Conservation (phyloP, 2,888 invertebrate genomes). For the Drosophila antonietae region DNA sequence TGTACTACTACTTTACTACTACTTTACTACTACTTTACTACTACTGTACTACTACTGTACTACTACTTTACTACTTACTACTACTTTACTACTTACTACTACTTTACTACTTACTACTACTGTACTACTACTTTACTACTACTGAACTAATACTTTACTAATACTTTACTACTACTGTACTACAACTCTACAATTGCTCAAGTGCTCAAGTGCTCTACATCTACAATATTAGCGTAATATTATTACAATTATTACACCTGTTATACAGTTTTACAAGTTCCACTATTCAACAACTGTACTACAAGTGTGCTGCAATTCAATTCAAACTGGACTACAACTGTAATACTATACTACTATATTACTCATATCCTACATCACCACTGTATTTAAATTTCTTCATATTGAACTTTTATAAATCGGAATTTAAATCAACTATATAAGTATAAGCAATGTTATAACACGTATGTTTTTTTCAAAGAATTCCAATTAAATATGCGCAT, state of each 20-base stretch:
- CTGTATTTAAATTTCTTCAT: neutral
- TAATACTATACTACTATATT: neutral
- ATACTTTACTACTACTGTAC: neutral
- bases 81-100: neutral
- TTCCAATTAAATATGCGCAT: slow-evolving; percentile 4
- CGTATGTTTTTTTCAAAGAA: neutral
- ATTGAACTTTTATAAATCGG: neutral
- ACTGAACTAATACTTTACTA: neutral
- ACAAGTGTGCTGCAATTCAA: neutral
- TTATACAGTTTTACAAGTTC: neutral
- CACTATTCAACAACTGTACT: neutral
- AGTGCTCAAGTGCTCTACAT: neutral
- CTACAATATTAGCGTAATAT: neutral
- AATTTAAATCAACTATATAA: neutral
- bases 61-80: neutral
- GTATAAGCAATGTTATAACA: neutral
- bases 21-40: neutral
- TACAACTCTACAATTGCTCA: neutral
- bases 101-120: too few species aligned
- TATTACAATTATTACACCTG: neutral
- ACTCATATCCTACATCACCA: neutral
- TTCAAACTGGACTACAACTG: neutral
- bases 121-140: neutral
- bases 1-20: neutral
- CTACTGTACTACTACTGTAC: neutral